phyloP scores from a whole-genome alignment of 2,888 invertebrate species.

The Physocephala rufipes region DNA sequence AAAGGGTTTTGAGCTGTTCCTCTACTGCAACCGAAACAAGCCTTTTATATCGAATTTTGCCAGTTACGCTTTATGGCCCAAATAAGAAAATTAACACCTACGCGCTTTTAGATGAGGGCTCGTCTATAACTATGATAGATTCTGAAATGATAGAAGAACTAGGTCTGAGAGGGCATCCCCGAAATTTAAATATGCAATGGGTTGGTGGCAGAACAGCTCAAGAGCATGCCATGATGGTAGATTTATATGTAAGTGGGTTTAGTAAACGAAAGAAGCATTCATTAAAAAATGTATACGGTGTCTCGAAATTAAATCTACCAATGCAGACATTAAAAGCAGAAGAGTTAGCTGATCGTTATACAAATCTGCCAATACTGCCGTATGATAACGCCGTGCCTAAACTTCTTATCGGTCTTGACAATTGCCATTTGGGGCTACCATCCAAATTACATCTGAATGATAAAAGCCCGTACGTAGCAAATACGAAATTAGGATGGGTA shows the following conservation, averaged over 20 bases:
- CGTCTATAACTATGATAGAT: slow-evolving; percentile 38
- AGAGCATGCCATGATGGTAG: background rate
- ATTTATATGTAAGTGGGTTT: slow-evolving; percentile 5
- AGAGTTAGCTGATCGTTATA: background rate
- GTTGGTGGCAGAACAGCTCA: slow-evolving; percentile 15
- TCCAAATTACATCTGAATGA: background rate
- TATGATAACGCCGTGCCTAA: slow-evolving; percentile 29
- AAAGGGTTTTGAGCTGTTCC: background rate
- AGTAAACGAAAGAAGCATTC: background rate
- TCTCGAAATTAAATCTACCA: background rate
- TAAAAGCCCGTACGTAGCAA: slow-evolving; percentile 23
- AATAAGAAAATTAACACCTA: slow-evolving; percentile 19
- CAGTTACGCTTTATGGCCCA: slow-evolving; percentile 19
- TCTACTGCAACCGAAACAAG: background rate
- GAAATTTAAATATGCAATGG: slow-evolving; percentile 33
- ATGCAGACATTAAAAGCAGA: slow-evolving; percentile 14
- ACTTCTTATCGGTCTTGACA: slow-evolving; percentile 32
- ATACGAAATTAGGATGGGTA: slow-evolving; percentile 35
- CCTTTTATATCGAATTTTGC: slow-evolving; percentile 29
- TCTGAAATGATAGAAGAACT: slow-evolving; percentile 27
- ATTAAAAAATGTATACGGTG: slow-evolving; percentile 16
- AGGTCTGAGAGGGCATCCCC: slow-evolving; percentile 28
- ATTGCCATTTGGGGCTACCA: slow-evolving; percentile 34
- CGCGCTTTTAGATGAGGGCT: slow-evolving; percentile 37
- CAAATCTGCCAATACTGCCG: slow-evolving; percentile 14